Conservation (phyloP, 2,888 invertebrate species). For the Drosophila atripex region DNA sequence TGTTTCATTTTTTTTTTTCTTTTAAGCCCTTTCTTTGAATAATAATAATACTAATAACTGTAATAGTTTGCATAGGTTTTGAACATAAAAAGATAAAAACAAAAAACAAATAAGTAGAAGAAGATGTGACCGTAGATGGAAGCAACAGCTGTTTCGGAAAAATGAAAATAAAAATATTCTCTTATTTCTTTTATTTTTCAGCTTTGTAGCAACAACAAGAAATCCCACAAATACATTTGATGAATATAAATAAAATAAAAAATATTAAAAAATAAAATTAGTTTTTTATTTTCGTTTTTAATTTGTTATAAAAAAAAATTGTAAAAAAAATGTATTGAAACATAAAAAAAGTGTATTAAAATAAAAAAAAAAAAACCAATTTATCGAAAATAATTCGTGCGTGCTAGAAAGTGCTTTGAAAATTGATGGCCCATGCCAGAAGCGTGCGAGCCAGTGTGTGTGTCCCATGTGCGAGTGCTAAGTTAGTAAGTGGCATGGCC, state of each 20-base stretch:
- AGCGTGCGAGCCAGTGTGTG: constrained; percentile 18
- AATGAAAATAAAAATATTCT: constrained; percentile 5
- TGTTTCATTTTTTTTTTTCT: not conserved
- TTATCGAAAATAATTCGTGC: constrained; percentile 49
- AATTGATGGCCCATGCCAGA: constrained; percentile 47
- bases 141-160: constrained; percentile 23
- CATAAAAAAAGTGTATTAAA: constrained; percentile 17
- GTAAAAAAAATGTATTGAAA: constrained; percentile 2
- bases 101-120: not conserved
- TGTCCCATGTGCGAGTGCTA: constrained; percentile 37
- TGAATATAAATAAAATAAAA: constrained; percentile 6
- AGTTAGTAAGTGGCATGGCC: constrained; percentile 58
- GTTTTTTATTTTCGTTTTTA: constrained; percentile 38
- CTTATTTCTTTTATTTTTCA: constrained; percentile 16
- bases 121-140: not conserved
- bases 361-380: constrained; percentile 10
- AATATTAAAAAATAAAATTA: constrained; percentile 12
- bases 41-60: no score
- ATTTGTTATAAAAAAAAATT: constrained; percentile 32
- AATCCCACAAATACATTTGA: constrained; percentile 4
- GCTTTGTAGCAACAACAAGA: constrained; percentile 16
- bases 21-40: no score
- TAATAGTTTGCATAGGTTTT: no score
- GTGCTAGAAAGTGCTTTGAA: constrained; percentile 55
- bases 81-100: not conserved